Evolutionary conservation across 2,797 vertebrate genomes (phyloP).

Genomic region (Megaceryle alcyon): DNA sequence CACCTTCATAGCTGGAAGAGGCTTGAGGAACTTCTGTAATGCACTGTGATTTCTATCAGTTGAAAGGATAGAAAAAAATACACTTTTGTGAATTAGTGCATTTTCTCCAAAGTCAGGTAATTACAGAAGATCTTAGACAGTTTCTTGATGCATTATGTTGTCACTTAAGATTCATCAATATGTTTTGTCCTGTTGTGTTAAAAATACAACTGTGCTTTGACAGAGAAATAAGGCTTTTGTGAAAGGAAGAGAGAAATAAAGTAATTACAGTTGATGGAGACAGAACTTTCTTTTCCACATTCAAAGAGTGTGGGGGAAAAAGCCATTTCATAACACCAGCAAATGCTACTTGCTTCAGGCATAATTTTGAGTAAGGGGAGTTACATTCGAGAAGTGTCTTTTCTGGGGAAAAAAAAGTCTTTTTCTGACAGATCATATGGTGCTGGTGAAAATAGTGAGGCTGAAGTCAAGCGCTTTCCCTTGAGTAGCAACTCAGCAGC

Average conservation of each 20-base stretch:
- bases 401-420: background rate
- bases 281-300: background rate
- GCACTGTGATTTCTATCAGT: background rate
- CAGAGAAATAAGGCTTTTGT: background rate
- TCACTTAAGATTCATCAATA: background rate
- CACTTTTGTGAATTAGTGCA: background rate
- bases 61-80: background rate
- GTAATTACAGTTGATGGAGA: background rate
- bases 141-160: background rate
- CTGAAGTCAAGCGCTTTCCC: background rate
- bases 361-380: background rate
- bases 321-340: background rate
- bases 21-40: background rate
- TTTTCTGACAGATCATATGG: background rate
- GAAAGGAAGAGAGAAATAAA: background rate
- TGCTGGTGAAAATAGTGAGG: background rate
- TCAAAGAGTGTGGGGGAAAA: background rate
- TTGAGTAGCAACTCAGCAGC: background rate
- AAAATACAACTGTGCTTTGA: background rate
- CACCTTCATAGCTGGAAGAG: background rate
- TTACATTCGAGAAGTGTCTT: background rate
- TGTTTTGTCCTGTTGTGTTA: background rate
- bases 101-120: background rate
- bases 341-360: background rate
- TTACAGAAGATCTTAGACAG: background rate